Percentiles rank a stretch among this genome's conserved stretches.
Conservation (phyloP, 2,888 invertebrate genomes). For the Parthenolecanium corni region DNA sequence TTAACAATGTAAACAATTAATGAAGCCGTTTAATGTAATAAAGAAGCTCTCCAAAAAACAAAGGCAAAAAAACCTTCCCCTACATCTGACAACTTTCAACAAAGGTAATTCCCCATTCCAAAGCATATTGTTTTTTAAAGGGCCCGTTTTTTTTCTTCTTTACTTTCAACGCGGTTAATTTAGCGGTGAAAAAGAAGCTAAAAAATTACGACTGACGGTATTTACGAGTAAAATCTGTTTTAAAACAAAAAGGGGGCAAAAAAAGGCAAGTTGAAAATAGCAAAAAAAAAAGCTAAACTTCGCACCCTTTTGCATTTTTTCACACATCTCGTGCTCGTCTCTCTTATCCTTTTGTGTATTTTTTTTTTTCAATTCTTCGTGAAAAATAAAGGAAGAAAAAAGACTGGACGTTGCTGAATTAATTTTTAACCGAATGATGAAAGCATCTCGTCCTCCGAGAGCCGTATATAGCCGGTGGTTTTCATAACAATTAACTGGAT, state of each 20-base stretch:
- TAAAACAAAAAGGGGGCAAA: neutral
- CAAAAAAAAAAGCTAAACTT: neutral
- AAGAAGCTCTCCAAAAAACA: neutral
- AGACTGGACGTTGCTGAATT: neutral
- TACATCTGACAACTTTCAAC: neutral
- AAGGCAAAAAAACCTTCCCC: too few species aligned
- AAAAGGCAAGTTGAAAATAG: too few species aligned
- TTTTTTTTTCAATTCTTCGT: too few species aligned
- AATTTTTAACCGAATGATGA: neutral
- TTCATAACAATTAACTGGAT: neutral
- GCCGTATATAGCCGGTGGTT: neutral
- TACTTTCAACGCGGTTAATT: neutral
- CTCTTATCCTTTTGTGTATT: neutral
- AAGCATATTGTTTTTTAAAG: neutral
- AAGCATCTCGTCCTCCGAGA: neutral
- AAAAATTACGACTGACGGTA: neutral
- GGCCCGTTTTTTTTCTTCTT: too few species aligned
- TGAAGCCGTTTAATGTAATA: neutral
- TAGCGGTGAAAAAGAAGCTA: neutral
- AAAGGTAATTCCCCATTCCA: neutral
- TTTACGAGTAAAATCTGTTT: neutral
- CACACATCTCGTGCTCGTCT: neutral
- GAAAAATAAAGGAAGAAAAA: neutral
- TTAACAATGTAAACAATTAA: constrained; percentile 1
- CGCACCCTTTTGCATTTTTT: neutral